phyloP scores from a whole-genome alignment of 53 echinoderm and acorn worm species.

The Holothuria scabra region DNA sequence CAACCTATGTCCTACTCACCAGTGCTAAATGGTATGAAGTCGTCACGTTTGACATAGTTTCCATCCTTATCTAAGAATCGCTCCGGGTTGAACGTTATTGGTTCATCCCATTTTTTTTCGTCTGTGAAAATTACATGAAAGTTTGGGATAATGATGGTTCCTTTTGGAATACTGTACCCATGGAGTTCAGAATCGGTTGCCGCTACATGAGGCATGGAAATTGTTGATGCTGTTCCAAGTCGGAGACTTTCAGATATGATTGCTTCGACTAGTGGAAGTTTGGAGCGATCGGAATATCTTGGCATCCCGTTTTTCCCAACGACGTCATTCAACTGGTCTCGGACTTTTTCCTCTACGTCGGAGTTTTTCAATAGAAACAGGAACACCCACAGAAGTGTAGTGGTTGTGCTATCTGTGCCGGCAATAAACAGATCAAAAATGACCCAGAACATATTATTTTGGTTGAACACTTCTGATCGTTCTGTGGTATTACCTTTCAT shows the following conservation, averaged over 20 bases:
- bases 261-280: slow-evolving; percentile 20
- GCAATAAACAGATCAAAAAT: slow-evolving; percentile 26
- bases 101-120: neutral
- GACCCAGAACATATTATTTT: slow-evolving; percentile 31
- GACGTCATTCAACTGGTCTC: neutral
- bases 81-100: slow-evolving; percentile 9
- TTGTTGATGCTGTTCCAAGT: slow-evolving; percentile 8
- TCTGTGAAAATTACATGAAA: neutral
- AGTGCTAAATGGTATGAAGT: slow-evolving; percentile 30
- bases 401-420: slow-evolving; percentile 33
- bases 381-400: slow-evolving; percentile 3
- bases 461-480: neutral
- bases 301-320: slow-evolving; percentile 27
- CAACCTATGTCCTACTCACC: too few species aligned
- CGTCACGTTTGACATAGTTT: slow-evolving; percentile 16
- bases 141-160: slow-evolving; percentile 19
- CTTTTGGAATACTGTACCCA: slow-evolving; percentile 28
- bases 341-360: neutral
- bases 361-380: slow-evolving; percentile 23
- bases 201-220: slow-evolving; percentile 17
- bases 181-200: neutral
- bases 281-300: slow-evolving; percentile 16
- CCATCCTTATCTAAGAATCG: slow-evolving; percentile 34
- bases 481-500: neutral
- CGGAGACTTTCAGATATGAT: slow-evolving; percentile 35